phyloP scores from a whole-genome alignment of 2,797 vertebrate species.

The Protosalanx chinensis region DNA sequence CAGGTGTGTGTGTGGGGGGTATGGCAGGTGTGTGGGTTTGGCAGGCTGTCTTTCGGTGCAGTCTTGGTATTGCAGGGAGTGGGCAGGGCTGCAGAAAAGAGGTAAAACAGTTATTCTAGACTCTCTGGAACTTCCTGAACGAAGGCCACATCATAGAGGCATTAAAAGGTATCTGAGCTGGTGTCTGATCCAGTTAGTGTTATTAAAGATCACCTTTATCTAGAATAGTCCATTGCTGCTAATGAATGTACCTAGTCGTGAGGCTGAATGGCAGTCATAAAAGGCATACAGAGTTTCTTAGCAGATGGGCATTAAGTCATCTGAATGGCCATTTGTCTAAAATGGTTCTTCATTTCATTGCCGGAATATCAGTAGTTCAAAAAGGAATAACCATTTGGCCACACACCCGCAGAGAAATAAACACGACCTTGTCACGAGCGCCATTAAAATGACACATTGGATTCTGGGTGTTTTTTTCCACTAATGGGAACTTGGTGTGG shows the following conservation, averaged over 20 bases:
- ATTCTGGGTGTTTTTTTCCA: conserved; percentile 27
- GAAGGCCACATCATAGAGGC: too few relatives aligned
- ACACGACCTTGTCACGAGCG: conserved; percentile 49
- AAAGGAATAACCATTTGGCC: neutral
- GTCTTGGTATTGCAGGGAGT: too few relatives aligned
- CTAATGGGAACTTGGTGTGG: conserved; percentile 35
- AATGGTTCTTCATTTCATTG: conserved; percentile 28
- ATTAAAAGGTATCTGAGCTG: neutral
- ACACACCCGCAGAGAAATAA: conserved; percentile 32
- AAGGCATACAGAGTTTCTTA: conserved; percentile 45
- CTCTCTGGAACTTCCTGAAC: too few relatives aligned
- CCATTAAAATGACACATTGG: conserved; percentile 56
- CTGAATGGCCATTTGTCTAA: conserved; percentile 55
- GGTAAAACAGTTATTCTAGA: too few relatives aligned
- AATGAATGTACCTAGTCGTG: conserved; percentile 47
- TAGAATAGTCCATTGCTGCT: conserved; percentile 38
- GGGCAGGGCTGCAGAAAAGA: too few relatives aligned
- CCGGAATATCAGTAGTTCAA: conserved; percentile 3
- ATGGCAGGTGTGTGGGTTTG: too few relatives aligned
- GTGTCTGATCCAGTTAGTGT: neutral
- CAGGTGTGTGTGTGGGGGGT: too few relatives aligned
- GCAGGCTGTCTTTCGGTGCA: too few relatives aligned
- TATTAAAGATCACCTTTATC: conserved; percentile 33
- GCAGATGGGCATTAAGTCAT: conserved; percentile 45
- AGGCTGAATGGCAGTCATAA: conserved; percentile 42